Conservation (phyloP, 2,797 vertebrate species). For the Myripristis murdjan region DNA sequence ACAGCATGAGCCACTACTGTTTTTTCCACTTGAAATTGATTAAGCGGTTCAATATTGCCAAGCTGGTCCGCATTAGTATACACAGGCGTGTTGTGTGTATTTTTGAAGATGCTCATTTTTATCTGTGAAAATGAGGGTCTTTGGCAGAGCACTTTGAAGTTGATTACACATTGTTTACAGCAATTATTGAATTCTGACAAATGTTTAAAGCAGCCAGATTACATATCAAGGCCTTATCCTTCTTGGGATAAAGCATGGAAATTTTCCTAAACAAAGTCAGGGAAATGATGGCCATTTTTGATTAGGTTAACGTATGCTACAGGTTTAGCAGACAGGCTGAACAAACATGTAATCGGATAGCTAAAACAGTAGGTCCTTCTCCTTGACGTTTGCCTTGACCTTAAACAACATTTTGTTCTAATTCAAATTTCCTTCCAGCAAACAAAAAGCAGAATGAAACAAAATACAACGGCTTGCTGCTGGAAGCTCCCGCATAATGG, state of each 20-base stretch:
- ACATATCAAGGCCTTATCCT: slow-evolving; percentile 78
- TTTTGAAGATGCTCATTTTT: slow-evolving; percentile 79
- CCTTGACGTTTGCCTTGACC: slow-evolving; percentile 70
- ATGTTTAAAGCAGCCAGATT: slow-evolving; percentile 83
- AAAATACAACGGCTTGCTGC: slow-evolving; percentile 75
- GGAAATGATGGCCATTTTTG: slow-evolving; percentile 76
- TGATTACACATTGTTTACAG: slow-evolving; percentile 83
- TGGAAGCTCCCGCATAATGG: slow-evolving; percentile 77
- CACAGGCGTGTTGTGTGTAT: slow-evolving; percentile 39
- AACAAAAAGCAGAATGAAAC: slow-evolving; percentile 80
- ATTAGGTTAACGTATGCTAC: slow-evolving; percentile 78
- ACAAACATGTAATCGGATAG: slow-evolving; percentile 82
- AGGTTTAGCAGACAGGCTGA: slow-evolving; percentile 78
- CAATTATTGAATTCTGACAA: slow-evolving; percentile 84
- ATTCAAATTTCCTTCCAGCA: slow-evolving; percentile 78
- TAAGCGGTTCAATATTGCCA: slow-evolving; percentile 67
- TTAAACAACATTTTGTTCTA: slow-evolving; percentile 81
- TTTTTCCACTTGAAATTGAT: slow-evolving; percentile 80
- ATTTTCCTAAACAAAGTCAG: slow-evolving; percentile 81
- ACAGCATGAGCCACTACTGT: slow-evolving; percentile 77
- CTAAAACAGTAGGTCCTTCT: slow-evolving; percentile 81
- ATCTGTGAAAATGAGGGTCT: slow-evolving; percentile 71
- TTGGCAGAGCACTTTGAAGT: slow-evolving; percentile 76
- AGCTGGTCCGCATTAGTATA: slow-evolving; percentile 72
- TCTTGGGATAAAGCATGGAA: slow-evolving; percentile 68